phyloP scores from a whole-genome alignment of 2,797 vertebrate species.

The Anguilla megastoma region DNA sequence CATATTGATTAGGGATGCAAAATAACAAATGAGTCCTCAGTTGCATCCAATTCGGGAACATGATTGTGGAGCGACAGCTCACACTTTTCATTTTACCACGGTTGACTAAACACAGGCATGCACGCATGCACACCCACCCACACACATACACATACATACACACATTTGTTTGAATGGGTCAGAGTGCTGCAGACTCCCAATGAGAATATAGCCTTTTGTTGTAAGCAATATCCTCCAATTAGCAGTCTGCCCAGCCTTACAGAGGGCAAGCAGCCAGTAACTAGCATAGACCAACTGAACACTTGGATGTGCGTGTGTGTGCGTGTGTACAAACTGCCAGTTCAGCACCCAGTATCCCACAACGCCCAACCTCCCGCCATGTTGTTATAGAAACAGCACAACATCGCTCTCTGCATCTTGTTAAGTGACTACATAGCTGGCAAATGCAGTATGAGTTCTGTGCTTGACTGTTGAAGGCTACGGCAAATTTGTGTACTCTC shows the following conservation, averaged over 20 bases:
- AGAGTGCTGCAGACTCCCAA: not conserved
- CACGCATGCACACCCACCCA: not conserved
- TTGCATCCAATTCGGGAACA: not conserved
- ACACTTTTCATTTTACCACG: too few relatives aligned
- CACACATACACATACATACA: not conserved
- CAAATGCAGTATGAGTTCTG: too few relatives aligned
- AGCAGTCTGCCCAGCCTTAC: not conserved
- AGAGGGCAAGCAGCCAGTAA: not conserved
- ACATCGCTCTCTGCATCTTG: too few relatives aligned
- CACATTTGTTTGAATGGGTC: not conserved
- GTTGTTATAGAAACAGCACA: too few relatives aligned
- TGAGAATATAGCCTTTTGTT: not conserved
- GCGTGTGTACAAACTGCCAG: not conserved
- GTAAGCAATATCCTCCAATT: not conserved
- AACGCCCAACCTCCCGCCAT: too few relatives aligned
- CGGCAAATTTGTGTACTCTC: too few relatives aligned
- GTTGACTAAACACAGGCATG: not conserved
- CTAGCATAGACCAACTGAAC: not conserved
- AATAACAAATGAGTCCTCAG: not conserved
- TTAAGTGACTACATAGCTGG: too few relatives aligned
- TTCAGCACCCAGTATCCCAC: not conserved
- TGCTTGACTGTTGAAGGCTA: too few relatives aligned
- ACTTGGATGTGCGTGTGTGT: too few relatives aligned
- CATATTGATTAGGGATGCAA: not conserved
- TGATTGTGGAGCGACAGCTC: not conserved